Percentiles rank a stretch among this genome's conserved stretches.
Conservation (phyloP, 2,888 invertebrate genomes). For the Hypselothyrea guttata region DNA sequence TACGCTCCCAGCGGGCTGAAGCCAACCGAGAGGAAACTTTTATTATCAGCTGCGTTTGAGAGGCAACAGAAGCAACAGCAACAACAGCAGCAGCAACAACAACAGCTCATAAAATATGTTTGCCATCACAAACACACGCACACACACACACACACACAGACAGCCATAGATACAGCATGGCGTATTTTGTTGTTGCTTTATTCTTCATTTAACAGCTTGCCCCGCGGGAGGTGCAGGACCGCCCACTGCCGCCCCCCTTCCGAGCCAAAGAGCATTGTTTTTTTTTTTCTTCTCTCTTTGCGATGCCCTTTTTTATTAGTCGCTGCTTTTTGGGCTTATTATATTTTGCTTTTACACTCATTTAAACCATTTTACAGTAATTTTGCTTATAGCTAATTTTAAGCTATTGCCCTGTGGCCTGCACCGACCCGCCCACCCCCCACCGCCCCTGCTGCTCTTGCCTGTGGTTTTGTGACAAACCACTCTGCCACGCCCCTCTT, state of each 20-base stretch:
- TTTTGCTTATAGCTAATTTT: constrained; percentile 77
- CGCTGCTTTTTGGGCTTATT: constrained; percentile 67
- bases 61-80: constrained; percentile 51
- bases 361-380: constrained; percentile 78
- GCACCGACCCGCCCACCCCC: not conserved
- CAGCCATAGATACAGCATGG: constrained; percentile 2
- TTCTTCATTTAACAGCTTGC: constrained; percentile 72
- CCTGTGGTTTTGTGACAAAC: constrained; percentile 12
- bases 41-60: constrained; percentile 76
- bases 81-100: constrained; percentile 49
- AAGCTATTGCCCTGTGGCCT: constrained; percentile 67
- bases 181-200: constrained; percentile 50
- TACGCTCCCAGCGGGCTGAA: constrained; percentile 77
- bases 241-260: constrained; percentile 30
- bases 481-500: constrained; percentile 12
- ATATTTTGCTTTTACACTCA: constrained; percentile 72
- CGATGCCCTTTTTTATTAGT: constrained; percentile 60
- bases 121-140: constrained; percentile 58
- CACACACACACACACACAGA: constrained; percentile 27
- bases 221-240: constrained; percentile 55
- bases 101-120: constrained; percentile 79
- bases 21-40: constrained; percentile 72
- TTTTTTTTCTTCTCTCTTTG: constrained; percentile 17
- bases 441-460: not conserved
- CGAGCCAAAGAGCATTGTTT: constrained; percentile 23